Base-by-base conservation (phyloP, 2,888 invertebrate species). In the Cephus runcator region DNA sequence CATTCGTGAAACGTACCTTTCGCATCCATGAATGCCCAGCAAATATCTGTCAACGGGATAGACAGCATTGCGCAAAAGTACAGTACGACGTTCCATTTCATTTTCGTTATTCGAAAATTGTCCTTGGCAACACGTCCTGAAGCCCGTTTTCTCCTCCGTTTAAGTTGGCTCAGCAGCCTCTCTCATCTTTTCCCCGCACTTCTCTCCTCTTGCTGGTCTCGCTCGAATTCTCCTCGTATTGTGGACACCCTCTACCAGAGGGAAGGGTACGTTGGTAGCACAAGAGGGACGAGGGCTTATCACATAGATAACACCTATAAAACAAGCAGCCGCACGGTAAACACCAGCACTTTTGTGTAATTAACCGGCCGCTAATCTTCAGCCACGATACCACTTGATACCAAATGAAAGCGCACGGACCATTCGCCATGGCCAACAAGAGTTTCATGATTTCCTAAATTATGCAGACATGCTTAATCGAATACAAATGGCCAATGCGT, bases 31-130 rank as follows among this genome's bases (percentile, higher is more conserved):
- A 87, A 84, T 79, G 88, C 87, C 79, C 79, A 83, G 74, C 82
- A 86, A 77, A 85, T 83, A 84, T 87, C 83, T 81, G 83, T 83
- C 77, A 87, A 80, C 77, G 83, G 81, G 80, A 87, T 81, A 79
- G 85, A 84, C 77, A 87, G 84, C 80, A 85, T 79, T 78, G 85
- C 82, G 69, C 83, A 80, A 69, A 85, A 81, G 78, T 79, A 82
- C 73, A 86, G 76, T 74, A 79, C 84, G 81, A 83, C 85, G 82
- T 87, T 83, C 87, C 87, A 87, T 88, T 87, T 89, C 89, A 89
- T 89, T 85, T 89, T 89, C 86, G 86, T 86, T 85, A 83, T 81
- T 85, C 81, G 82, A 75, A 81, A 80, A 81, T 77, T 80, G 80
- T 79, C 77, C 80, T 79, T 40, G 40, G 40, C 40, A 40, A 40